Evolutionary conservation across 2,797 vertebrate genomes (phyloP).

Genomic region (Simalia tracyae): DNA sequence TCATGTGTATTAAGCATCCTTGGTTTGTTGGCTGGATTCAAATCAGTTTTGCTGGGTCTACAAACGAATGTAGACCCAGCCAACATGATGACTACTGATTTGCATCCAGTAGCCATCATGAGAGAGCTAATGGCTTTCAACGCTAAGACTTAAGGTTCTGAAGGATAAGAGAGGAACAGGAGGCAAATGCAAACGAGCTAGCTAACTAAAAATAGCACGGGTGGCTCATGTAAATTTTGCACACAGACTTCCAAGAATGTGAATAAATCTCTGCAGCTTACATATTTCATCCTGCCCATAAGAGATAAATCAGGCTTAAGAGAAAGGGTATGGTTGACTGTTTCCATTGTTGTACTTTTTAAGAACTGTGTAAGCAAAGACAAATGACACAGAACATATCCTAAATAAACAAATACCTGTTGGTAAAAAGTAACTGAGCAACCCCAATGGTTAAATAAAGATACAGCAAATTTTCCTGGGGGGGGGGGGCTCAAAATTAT

Average conservation of each 20-base stretch:
- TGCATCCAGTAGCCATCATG: conserved; percentile 28
- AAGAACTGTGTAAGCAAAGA: background rate
- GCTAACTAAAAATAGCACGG: background rate
- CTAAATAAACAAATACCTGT: background rate
- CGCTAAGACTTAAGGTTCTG: background rate
- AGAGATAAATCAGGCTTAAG: conserved; percentile 14
- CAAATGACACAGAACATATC: background rate
- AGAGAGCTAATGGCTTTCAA: conserved; percentile 51
- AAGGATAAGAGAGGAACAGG: background rate
- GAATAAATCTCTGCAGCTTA: background rate
- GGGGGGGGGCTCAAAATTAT: too few species aligned
- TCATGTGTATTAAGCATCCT: conserved; percentile 42
- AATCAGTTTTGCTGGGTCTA: conserved; percentile 59
- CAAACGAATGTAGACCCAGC: background rate
- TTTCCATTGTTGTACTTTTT: background rate
- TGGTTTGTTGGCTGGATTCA: conserved; percentile 25
- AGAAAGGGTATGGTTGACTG: background rate
- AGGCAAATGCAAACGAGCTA: conserved; percentile 25
- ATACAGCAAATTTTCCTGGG: too few species aligned
- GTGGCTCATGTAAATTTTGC: background rate
- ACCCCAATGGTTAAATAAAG: too few species aligned
- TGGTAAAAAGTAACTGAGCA: too few species aligned
- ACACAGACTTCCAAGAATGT: background rate
- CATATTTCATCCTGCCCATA: background rate
- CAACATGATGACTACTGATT: too few species aligned